Percentiles rank a stretch among this genome's conserved stretches.
These are phyloP conservation scores for Upupa epops DNA, from an alignment of 2,113 vertebrate species.

Conservation along the genomic window DNA sequence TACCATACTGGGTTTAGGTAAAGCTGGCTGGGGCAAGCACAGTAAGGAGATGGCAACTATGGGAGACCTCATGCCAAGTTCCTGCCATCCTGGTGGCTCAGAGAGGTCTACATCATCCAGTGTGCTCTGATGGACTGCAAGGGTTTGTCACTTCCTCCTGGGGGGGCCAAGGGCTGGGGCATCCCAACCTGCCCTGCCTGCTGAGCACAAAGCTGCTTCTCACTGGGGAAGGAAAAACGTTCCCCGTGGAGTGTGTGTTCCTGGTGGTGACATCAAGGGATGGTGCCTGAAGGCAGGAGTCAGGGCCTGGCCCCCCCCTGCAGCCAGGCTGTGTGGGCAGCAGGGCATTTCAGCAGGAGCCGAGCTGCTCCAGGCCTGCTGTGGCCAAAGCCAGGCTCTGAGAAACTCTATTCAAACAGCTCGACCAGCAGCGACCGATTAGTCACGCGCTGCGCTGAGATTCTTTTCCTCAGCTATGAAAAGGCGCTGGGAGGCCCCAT, in stretches of 20 bases:
- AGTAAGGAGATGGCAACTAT: accelerated
- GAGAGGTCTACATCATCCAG: not conserved
- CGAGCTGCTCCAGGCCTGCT: not conserved
- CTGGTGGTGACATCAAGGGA: accelerated
- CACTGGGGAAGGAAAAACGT: not conserved
- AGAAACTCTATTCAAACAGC: not conserved
- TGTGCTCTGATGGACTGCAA: accelerated
- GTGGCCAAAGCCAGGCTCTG: not conserved
- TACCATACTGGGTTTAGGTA: not conserved
- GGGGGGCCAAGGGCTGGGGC: accelerated
- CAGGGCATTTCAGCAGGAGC: not conserved
- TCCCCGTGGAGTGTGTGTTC: not conserved
- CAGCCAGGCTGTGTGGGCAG: not conserved
- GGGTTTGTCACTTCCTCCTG: accelerated
- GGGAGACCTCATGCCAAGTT: accelerated
- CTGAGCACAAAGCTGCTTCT: not conserved
- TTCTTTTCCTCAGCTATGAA: not conserved
- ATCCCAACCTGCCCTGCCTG: constrained; percentile 36
- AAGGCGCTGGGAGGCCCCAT: not conserved
- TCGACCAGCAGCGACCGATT: not conserved
- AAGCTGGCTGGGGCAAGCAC: accelerated
- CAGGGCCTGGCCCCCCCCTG: too few species aligned
- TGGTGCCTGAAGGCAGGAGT: not conserved
- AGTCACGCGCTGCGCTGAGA: not conserved
- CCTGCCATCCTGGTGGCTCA: accelerated